Percentiles rank a stretch among this genome's conserved stretches.
Conservation (phyloP, 2,797 vertebrate genomes). For the Sciurus vulgaris region DNA sequence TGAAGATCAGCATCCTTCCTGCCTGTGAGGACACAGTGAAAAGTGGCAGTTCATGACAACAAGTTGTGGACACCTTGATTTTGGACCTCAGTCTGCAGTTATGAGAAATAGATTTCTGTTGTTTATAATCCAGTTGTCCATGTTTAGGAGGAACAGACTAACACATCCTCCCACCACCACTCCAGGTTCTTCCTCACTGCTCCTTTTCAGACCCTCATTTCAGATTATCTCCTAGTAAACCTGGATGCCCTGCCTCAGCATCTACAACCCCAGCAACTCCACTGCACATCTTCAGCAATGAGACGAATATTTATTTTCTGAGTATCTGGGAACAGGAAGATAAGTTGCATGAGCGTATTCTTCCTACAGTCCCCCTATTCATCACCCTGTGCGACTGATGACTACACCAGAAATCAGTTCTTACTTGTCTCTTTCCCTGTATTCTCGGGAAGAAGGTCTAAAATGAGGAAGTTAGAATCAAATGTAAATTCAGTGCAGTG, state of each 20-base stretch:
- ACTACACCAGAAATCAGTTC: neutral
- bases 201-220: neutral
- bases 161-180: neutral
- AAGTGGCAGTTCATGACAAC: neutral
- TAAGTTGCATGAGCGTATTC: neutral
- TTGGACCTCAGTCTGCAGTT: neutral
- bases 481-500: constrained; percentile 14
- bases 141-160: neutral
- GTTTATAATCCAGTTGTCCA: neutral
- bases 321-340: neutral
- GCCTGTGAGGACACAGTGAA: neutral
- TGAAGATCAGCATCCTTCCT: neutral
- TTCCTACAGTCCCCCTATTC: neutral
- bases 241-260: neutral
- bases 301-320: neutral
- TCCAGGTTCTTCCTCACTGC: neutral
- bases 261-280: neutral
- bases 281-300: neutral
- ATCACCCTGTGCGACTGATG: neutral
- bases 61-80: neutral
- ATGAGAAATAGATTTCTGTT: neutral
- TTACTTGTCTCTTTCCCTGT: neutral
- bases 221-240: neutral
- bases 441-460: neutral
- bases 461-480: constrained; percentile 13